Conservation (phyloP, 2,113 vertebrate genomes). For the Xiphophorus hellerii region DNA sequence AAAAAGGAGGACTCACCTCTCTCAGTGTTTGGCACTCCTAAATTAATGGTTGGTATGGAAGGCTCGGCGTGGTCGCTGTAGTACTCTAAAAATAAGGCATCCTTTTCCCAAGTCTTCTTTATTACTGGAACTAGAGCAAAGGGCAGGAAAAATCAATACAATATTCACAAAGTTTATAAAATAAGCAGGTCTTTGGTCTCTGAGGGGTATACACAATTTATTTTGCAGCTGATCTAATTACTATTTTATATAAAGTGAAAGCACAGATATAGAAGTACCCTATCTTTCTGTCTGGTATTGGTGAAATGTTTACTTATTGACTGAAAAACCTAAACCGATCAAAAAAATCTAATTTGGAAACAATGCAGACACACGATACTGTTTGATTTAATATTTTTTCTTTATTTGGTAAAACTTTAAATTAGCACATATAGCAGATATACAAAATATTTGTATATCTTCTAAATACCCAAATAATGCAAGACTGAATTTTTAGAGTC, state of each 20-base stretch:
- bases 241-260: constrained; percentile 5
- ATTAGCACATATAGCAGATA: background rate
- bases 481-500: too few species aligned
- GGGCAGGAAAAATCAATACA: constrained; percentile 30
- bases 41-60: constrained; percentile 89
- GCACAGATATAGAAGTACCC: background rate
- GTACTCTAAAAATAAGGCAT: constrained; percentile 89
- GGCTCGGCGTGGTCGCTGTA: constrained; percentile 92
- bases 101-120: constrained; percentile 93
- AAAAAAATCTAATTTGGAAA: background rate
- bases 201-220: background rate
- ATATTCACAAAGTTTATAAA: constrained; percentile 25
- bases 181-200: constrained; percentile 13
- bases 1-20: constrained; percentile 83
- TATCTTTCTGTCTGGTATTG: constrained; percentile 1
- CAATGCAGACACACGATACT: background rate
- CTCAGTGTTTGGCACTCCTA: constrained; percentile 94
- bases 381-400: constrained; percentile 1
- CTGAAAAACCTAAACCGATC: background rate
- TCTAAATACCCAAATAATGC: too few species aligned
- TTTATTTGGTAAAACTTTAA: background rate
- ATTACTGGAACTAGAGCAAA: constrained; percentile 89
- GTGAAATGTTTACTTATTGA: background rate
- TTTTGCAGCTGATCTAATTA: background rate
- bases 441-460: too few species aligned